Percentiles rank a stretch among this genome's conserved stretches.
Conservation (phyloP, 2,888 invertebrate species). For the Disparrhopalites patrizii region DNA sequence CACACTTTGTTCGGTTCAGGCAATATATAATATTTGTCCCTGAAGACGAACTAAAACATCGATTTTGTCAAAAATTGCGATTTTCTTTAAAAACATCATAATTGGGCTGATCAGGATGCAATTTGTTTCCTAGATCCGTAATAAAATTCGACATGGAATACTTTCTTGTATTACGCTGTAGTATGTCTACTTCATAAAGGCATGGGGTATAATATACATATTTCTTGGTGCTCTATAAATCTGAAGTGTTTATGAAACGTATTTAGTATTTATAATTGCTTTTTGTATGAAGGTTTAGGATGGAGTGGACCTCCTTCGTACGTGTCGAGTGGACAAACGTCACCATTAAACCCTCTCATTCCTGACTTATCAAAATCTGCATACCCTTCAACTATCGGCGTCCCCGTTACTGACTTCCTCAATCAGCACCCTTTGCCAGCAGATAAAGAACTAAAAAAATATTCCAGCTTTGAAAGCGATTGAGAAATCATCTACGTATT, state of each 20-base stretch:
- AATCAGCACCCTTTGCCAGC: no score
- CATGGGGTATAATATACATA: no score
- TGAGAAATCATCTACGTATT: not conserved
- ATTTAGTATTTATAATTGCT: not conserved
- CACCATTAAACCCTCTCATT: slow-evolving; percentile 59
- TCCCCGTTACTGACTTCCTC: no score
- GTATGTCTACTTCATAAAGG: no score
- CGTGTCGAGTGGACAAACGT: slow-evolving; percentile 73
- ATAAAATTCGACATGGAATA: no score
- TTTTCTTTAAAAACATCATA: no score
- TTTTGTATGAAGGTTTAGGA: slow-evolving; percentile 54
- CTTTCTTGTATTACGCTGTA: no score
- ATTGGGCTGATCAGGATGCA: not conserved
- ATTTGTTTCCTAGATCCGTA: not conserved
- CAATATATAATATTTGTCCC: no score
- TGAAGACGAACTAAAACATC: no score
- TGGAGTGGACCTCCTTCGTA: slow-evolving; percentile 85
- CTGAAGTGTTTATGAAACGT: not conserved
- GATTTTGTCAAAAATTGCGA: no score
- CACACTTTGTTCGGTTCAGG: no score
- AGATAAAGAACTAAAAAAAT: not conserved
- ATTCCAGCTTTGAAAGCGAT: slow-evolving; percentile 2
- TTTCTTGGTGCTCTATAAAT: no score
- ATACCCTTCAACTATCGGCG: not conserved
- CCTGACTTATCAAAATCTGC: slow-evolving; percentile 9